Percentiles rank a stretch among this genome's conserved stretches.
phyloP scores from a whole-genome alignment of 2,888 invertebrate species.

The Ypsolopha scabrella region DNA sequence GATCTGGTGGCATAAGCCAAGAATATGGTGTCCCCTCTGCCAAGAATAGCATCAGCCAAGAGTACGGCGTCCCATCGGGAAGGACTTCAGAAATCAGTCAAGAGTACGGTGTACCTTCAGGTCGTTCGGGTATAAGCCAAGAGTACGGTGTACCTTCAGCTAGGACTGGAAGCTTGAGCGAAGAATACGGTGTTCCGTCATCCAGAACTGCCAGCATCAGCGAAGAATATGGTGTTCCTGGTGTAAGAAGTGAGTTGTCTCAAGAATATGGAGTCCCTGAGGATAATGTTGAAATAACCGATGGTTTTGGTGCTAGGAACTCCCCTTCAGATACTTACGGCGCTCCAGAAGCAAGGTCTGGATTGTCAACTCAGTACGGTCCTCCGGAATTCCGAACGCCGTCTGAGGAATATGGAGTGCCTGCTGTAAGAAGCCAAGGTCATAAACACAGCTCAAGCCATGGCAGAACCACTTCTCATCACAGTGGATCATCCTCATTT shows the following conservation, averaged over 20 bases:
- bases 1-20: slow-evolving; percentile 7
- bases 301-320: slow-evolving; percentile 5
- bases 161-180: slow-evolving; percentile 11
- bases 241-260: slow-evolving; percentile 20
- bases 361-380: slow-evolving; percentile 24
- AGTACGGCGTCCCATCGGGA: slow-evolving; percentile 17
- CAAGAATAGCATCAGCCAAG: slow-evolving; percentile 9
- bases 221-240: slow-evolving; percentile 15
- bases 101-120: slow-evolving; percentile 16
- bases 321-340: slow-evolving; percentile 19
- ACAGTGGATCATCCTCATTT: slow-evolving; percentile 11
- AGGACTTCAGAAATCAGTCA: slow-evolving; percentile 17
- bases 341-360: slow-evolving; percentile 18
- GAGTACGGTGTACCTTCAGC: slow-evolving; percentile 25
- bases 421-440: slow-evolving; percentile 22
- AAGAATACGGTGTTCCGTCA: slow-evolving; percentile 26
- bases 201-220: slow-evolving; percentile 13
- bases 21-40: slow-evolving; percentile 16
- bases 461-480: not conserved
- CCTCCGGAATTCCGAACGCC: slow-evolving; percentile 25
- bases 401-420: slow-evolving; percentile 31
- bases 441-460: slow-evolving; percentile 26
- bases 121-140: slow-evolving; percentile 16
- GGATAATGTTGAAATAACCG: not conserved
- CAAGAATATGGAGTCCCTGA: slow-evolving; percentile 17